Evolutionary conservation across 2,113 vertebrate species (phyloP).

Genomic region (Cranoglanis bouderius): DNA sequence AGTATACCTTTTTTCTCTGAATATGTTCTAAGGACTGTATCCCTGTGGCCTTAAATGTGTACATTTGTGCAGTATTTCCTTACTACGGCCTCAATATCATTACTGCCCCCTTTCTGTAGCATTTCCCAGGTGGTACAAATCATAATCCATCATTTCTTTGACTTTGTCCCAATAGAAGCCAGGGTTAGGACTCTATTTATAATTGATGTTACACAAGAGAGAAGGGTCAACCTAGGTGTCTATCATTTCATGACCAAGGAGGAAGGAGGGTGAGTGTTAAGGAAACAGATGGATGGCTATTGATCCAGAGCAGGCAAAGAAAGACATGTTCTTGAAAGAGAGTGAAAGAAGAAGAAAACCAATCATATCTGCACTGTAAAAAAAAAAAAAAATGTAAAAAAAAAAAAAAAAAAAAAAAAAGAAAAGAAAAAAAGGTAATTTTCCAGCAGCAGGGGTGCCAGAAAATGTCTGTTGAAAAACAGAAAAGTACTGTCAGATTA

Average conservation of each 20-base stretch:
- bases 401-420: too few relatives aligned
- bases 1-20: neutral
- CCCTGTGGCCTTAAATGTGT: neutral
- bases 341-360: constrained; percentile 1
- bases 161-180: neutral
- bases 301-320: constrained; percentile 30
- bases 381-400: too few relatives aligned
- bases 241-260: constrained; percentile 36
- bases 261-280: constrained; percentile 25
- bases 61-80: neutral
- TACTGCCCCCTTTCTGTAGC: constrained; percentile 9
- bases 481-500: too few relatives aligned
- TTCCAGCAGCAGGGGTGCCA: too few relatives aligned
- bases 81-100: neutral
- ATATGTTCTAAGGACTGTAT: neutral
- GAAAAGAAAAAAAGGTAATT: too few relatives aligned
- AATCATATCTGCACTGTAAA: neutral
- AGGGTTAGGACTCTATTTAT: constrained; percentile 34
- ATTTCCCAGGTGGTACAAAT: constrained; percentile 27
- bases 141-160: constrained; percentile 40
- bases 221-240: constrained; percentile 47
- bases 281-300: constrained; percentile 48
- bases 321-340: constrained; percentile 29
- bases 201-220: constrained; percentile 47
- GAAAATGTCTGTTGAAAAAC: too few relatives aligned